Conservation (phyloP, 2,888 invertebrate genomes). For the Callosobruchus maculatus region DNA sequence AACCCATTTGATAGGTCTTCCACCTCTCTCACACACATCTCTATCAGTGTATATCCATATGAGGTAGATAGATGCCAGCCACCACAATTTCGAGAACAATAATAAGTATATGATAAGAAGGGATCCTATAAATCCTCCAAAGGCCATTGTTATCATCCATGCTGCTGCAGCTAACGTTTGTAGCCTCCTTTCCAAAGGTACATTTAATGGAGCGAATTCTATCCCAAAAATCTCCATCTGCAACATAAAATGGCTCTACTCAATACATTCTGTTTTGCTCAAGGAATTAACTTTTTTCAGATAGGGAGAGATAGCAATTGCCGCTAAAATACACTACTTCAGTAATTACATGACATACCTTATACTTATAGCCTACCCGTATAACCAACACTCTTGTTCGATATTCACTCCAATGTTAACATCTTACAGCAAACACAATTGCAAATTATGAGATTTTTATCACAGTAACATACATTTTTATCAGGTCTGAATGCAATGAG, state of each 20-base stretch:
- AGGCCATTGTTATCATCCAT: conserved; percentile 67
- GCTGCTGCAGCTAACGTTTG: conserved; percentile 76
- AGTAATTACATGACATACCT: no score
- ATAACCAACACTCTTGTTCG: no score
- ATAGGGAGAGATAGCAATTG: no score
- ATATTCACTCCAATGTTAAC: no score
- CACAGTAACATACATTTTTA: no score
- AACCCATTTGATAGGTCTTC: conserved; percentile 46
- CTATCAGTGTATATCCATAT: conserved; percentile 61
- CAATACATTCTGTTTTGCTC: no score
- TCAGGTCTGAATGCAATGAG: no score
- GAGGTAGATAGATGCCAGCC: conserved; percentile 58
- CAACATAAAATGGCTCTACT: conserved; percentile 1
- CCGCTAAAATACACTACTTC: no score
- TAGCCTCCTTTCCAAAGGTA: conserved; percentile 73
- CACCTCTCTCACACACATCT: conserved; percentile 56
- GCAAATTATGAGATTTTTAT: no score
- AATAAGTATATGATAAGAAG: conserved; percentile 58
- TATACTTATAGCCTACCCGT: no score
- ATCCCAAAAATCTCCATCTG: conserved; percentile 60
- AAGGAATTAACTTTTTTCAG: no score
- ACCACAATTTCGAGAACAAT: conserved; percentile 54
- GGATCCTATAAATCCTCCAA: conserved; percentile 55
- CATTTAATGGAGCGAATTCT: conserved; percentile 78
- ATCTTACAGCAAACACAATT: no score